These are phyloP conservation scores for Heliconius erato DNA, from an alignment of 2,888 invertebrate genomes.

Conservation along the genomic window DNA sequence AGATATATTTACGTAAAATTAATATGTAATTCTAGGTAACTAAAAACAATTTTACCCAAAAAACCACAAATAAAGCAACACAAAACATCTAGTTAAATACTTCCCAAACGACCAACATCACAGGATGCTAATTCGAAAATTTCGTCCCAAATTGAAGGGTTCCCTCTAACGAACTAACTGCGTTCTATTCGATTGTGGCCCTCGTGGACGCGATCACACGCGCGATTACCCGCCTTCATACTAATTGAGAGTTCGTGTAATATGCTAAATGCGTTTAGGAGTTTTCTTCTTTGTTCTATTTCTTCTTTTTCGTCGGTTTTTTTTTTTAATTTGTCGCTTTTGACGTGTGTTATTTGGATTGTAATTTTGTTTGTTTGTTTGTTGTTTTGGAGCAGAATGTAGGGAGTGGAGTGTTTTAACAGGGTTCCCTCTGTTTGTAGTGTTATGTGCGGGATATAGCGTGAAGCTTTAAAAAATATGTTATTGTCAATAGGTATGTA, in stretches of 20 bases:
- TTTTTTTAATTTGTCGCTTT: background rate
- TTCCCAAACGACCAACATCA: slow-evolving; percentile 15
- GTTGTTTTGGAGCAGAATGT: no score
- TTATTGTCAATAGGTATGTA: no score
- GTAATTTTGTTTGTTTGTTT: background rate
- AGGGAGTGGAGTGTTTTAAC: no score
- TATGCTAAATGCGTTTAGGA: slow-evolving; percentile 24
- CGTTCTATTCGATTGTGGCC: slow-evolving; percentile 32
- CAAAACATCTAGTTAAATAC: slow-evolving; percentile 3
- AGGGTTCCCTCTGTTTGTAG: no score
- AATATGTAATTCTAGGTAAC: no score
- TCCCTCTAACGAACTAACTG: slow-evolving; percentile 35
- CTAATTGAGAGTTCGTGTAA: slow-evolving; percentile 31
- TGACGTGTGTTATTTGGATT: background rate
- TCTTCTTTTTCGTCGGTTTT: no score
- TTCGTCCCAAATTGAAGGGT: slow-evolving; percentile 31
- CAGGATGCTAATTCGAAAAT: slow-evolving; percentile 32
- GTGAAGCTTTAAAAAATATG: no score
- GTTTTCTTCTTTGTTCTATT: slow-evolving; percentile 1
- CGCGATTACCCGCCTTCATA: slow-evolving; percentile 23
- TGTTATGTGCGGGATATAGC: no score
- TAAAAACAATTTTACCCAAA: background rate
- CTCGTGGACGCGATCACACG: slow-evolving; percentile 33
- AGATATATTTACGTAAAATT: no score
- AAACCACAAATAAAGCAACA: background rate